Evolutionary conservation across 2,113 vertebrate genomes (phyloP), one percentile per base, ranked within the genome.

Genomic region (Neodon shergylaensis): DNA sequence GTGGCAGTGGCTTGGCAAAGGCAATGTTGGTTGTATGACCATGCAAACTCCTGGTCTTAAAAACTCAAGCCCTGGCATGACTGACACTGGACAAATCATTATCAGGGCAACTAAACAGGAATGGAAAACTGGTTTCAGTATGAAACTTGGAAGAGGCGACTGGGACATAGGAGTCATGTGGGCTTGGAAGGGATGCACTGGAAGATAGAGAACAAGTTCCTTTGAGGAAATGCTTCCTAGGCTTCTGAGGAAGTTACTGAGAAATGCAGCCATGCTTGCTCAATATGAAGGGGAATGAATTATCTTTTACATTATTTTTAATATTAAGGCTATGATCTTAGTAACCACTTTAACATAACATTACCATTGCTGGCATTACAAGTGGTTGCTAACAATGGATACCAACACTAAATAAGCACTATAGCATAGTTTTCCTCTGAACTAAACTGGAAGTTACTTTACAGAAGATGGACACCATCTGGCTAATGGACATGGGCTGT

Each of bases 311-410:
- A 90, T 93, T 95, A 78, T 86, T 47, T 85, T 68, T 85, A 90
- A 95, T 36, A 88, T 95, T 94, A 98, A 97, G 94, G 97, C 94
- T 88, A 93, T 73, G 66, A 95, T 91, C 78, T 95, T 0, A 36
- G 87, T 93, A 96, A 97, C 85, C 97, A 92, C 81, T 94, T 28
- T 83, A 61, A 74, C 52, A 52, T 47, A 31, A 90, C 77, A 70
- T 19, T 76, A 87, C 68, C 63, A 58, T 74, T 44, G 87, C 44
- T 88, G 54, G 42, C 4, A 39, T 58, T 63, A 49, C 72, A 94
- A 77, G 76, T 49, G 5, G 70, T 66, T 96, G 65, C 90, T n/a
- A 91, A 92, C 78, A 83, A 52, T 24, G 12, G 73, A 91, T 92
- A 91, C 61, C 5, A 2, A 81, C 87, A 93, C 22, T 87, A 86